Percentiles rank a stretch among this genome's conserved stretches.
These are phyloP conservation scores for Sipha maydis DNA, from an alignment of 2,888 invertebrate genomes.

Conservation along the genomic window DNA sequence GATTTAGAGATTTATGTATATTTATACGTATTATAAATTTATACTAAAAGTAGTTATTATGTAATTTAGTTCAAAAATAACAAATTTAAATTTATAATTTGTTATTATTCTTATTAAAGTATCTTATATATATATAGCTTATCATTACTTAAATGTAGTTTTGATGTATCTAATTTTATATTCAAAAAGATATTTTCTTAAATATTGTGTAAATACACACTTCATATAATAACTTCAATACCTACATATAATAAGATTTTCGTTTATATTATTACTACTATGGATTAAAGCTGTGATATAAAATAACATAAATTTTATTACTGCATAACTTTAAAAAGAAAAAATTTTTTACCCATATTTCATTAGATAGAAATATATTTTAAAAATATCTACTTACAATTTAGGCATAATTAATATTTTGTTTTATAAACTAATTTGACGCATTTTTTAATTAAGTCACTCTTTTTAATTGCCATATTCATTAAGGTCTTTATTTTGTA, in stretches of 20 bases:
- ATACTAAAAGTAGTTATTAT: neutral
- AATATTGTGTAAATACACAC: neutral
- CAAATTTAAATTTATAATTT: neutral
- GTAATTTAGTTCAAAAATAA: neutral
- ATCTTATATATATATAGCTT: neutral
- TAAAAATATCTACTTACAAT: neutral
- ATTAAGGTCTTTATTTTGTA: no score
- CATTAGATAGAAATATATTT: neutral
- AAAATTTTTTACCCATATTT: neutral
- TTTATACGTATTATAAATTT: no score
- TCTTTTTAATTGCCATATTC: no score
- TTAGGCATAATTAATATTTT: neutral
- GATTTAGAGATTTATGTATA: no score
- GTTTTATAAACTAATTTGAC: neutral
- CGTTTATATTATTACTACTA: constrained; percentile 4
- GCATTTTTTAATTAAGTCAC: no score
- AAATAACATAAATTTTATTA: neutral
- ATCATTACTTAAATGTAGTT: neutral
- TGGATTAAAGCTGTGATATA: constrained; percentile 12
- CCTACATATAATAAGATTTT: constrained; percentile 1
- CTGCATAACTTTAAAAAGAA: neutral
- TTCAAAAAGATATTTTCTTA: neutral
- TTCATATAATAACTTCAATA: constrained; percentile 10
- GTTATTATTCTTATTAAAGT: no score
- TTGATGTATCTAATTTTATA: neutral